Evolutionary conservation across 1,140 invertebrate species (phyloP).

Genomic region (Babylonia areolata): DNA sequence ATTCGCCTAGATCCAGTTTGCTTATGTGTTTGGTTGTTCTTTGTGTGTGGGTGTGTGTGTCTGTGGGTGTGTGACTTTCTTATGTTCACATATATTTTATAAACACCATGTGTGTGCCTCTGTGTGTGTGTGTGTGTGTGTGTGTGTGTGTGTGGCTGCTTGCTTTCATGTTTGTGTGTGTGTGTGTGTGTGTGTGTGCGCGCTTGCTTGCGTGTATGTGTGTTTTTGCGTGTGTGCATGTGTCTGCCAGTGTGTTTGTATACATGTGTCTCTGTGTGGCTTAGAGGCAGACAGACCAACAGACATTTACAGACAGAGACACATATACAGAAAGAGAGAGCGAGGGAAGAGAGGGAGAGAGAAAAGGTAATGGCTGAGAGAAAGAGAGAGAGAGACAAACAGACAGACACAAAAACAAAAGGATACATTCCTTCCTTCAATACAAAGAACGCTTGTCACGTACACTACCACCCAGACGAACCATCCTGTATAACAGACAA

Average conservation of each 20-base stretch:
- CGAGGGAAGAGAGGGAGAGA: no score
- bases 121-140: slow-evolving; percentile 11
- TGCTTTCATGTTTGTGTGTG: background rate
- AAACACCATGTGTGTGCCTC: background rate
- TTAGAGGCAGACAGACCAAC: no score
- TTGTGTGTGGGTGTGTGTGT: background rate
- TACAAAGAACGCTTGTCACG: no score
- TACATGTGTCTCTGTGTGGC: no score
- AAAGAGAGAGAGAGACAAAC: background rate
- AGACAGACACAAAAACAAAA: no score
- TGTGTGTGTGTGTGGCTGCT: background rate
- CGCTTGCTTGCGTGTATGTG: background rate
- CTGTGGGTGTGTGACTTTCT: background rate
- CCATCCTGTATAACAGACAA: no score
- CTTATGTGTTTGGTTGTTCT: background rate
- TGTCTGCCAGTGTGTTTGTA: no score
- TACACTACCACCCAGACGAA: no score
- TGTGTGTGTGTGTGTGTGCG: background rate
- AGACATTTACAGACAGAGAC: no score
- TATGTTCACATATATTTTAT: background rate
- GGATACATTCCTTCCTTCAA: background rate
- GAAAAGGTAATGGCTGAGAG: background rate
- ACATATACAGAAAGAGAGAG: no score
- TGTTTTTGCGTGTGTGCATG: background rate
- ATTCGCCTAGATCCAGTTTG: no score